Base-by-base conservation (phyloP, 2,888 invertebrate genomes). In the Suillia variegata region DNA sequence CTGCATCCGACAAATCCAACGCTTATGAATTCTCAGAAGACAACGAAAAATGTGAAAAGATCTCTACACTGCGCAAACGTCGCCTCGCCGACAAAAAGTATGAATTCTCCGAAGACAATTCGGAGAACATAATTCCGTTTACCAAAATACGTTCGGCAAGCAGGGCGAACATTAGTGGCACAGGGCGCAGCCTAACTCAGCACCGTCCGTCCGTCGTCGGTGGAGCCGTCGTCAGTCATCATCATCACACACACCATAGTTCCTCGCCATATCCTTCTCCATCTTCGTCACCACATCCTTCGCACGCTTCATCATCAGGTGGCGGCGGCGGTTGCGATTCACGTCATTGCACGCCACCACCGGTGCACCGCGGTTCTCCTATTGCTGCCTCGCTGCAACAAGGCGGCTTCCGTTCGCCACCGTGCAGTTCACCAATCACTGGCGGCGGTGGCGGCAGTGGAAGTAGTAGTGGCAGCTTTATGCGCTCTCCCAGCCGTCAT, bases 41-140 rank as follows among this genome's bases (percentile, higher is more conserved):
- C 69, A 86, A 88, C 5, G 91, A 91, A 68, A 92, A 92, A 66
- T 92, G 90, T 74, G 93, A 93, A 76, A 93, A 93, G 74, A 86
- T 94, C n/a, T 92, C 92, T 70, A 90, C 89, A 73, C 93, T 92
- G 75, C 86, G 94, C 6, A 92, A 93, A 76, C 87, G 93, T 56
- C 87, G 94, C 6, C 82, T 94, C 54, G 95, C 95, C 0, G 94
- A 95, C 73, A 95, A 95, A 78, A 94, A 94, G 78, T 95, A 95
- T 76, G 94, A 94, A 75, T 94, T 95, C 75, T 92, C 91, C 0
- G 94, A 93, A 70, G 93, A 93, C 62, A 87, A 87, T 67, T 84
- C 85, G 0, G 87, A 88, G 71, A 88, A 88, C 68, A 87, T 87
- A 59, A 84, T 87, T 71, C 83, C 76, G 50, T 80, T 77, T 70